phyloP scores from a whole-genome alignment of 2,113 vertebrate species.

The Pelodiscus sinensis region DNA sequence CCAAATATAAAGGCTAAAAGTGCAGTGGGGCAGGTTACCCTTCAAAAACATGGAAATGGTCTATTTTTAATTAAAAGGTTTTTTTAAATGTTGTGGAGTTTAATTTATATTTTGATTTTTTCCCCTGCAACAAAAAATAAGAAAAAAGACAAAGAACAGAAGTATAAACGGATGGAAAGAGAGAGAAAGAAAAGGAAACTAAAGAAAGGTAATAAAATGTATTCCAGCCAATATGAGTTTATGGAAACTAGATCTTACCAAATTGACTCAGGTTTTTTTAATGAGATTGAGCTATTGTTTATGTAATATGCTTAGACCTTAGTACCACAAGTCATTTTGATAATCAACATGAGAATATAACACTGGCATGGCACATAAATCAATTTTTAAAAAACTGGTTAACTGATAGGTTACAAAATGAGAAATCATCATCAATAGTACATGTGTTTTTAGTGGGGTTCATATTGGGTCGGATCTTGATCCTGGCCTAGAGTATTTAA shows the following conservation, averaged over 20 bases:
- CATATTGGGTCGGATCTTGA: too few species aligned
- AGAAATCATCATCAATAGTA: not conserved
- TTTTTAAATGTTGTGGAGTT: not conserved
- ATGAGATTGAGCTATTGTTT: not conserved
- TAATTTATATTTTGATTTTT: not conserved
- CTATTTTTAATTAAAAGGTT: not conserved
- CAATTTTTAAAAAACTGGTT: not conserved
- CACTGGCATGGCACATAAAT: not conserved
- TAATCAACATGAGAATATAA: not conserved
- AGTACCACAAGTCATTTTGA: not conserved
- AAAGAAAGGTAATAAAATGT: not conserved
- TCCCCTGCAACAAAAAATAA: not conserved
- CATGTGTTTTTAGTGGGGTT: too few species aligned
- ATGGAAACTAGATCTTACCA: not conserved
- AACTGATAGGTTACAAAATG: not conserved
- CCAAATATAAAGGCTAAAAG: not conserved
- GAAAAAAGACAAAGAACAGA: not conserved
- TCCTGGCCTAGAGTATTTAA: too few species aligned
- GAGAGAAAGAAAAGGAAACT: not conserved
- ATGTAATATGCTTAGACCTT: not conserved
- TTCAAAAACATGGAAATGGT: not conserved
- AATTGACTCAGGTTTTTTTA: not conserved
- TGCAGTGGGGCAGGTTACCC: not conserved
- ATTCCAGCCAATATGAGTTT: not conserved
- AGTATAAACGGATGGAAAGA: not conserved